Evolutionary conservation across 2,888 invertebrate species (phyloP), one percentile per base, ranked within the genome.

Genomic region (Eubasilissa splendida): DNA sequence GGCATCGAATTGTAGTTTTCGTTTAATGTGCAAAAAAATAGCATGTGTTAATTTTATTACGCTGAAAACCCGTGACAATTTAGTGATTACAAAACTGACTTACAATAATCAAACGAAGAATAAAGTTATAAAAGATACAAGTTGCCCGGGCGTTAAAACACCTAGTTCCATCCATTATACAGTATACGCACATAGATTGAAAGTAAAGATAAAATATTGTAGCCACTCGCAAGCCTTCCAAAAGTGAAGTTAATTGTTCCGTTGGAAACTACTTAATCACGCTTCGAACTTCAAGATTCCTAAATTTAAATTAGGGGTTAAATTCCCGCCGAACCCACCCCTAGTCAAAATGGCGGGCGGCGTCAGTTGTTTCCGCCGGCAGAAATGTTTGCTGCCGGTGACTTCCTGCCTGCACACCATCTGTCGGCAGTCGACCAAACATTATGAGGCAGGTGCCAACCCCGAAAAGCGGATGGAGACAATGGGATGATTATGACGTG

Each of bases 281-380:
- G 68, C 14, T 33, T 68, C 50, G 68, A 68, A 68, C 50, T 42
- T 7, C 4, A 68, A 50, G 68, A 68, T 68, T 50, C n/a, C 68
- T 68, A 50, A n/a, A 2, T 68, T 68, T 50, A 68, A 68, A 68
- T 68, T 68, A 68, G 52, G 68, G 68, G 42, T 68, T 68, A 14
- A 68, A 50, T 68, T 50, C 68, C 68, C 68, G 31, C 33, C 75
- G n/a, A 58, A 68, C 22, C 68, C 50, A 77, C 77, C 73, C 42
- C 42, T 42, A 71, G 22, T 63, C 12, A 60, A 77, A 42, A 42
- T 42, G 54, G 54, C 79, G 50, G 80, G 80, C 83, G 80, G 83
- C 80, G 82, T 80, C 83, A 70, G 58, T 63, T 58, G 78, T 79
- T 80, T 82, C 83, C 83, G 80, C 73, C 63, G 53, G 60, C 82